These are phyloP conservation scores for Epicampocera succincta DNA, from an alignment of 2,888 invertebrate species.

Conservation along the genomic window DNA sequence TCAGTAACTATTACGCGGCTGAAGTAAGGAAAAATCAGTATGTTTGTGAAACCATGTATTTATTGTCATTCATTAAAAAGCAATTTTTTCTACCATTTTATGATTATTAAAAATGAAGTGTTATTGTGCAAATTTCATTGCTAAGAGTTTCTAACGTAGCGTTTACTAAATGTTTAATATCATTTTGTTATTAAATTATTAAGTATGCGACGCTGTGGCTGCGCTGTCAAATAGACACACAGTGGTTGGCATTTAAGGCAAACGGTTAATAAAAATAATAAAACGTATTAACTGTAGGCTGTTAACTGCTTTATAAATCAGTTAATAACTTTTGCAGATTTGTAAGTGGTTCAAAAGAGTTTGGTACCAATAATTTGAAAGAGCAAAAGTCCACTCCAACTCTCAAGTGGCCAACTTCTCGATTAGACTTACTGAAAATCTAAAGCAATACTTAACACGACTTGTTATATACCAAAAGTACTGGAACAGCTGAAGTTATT, in stretches of 20 bases:
- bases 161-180: slow-evolving; percentile 55
- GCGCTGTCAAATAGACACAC: too few relatives aligned
- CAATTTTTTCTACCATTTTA: slow-evolving; percentile 32
- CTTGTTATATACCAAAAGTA: too few relatives aligned
- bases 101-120: slow-evolving; percentile 42
- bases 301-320: background rate
- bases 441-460: too few relatives aligned
- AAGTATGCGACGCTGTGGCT: slow-evolving; percentile 29
- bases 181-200: slow-evolving; percentile 8
- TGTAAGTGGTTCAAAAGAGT: too few relatives aligned
- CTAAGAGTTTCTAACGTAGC: slow-evolving; percentile 30
- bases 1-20: slow-evolving; percentile 14
- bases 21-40: background rate
- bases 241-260: background rate
- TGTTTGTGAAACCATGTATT: background rate
- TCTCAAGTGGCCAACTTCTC: too few relatives aligned
- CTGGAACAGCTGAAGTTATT: too few relatives aligned
- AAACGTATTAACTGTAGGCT: too few relatives aligned
- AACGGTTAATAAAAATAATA: too few relatives aligned
- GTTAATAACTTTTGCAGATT: too few relatives aligned
- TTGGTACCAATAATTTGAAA: too few relatives aligned
- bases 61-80: slow-evolving; percentile 9
- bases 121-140: slow-evolving; percentile 37
- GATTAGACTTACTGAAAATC: too few relatives aligned
- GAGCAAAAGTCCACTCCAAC: too few relatives aligned